Base-by-base conservation (phyloP, 2,888 invertebrate genomes). In the Catocala nupta region DNA sequence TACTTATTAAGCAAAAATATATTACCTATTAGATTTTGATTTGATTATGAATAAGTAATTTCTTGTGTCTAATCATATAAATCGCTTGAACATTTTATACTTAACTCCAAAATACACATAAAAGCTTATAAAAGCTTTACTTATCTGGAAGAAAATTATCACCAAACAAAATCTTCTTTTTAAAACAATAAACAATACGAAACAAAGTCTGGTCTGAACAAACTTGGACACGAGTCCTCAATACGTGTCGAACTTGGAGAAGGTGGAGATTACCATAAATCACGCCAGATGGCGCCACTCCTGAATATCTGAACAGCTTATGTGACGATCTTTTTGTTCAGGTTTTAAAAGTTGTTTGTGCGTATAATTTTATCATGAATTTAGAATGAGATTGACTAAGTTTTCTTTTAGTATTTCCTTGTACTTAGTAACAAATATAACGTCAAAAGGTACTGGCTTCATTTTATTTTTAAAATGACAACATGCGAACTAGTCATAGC, bases 201-300 rank as follows among this genome's bases (percentile, higher is more conserved):
- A 49, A n/a, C 34, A 48, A 49, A 6, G 34, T 49, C 7, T 50
- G 39, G 67, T 63, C 34, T 58, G 12, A 54, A 59, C 45, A 57
- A 67, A 63, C 49, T 65, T 51, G 55, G 9, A 56, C 42, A 60
- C 58, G 11, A 54, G 42, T 6, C n/a, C 16, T 77, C 77, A 73
- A 78, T 75, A 71, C 73, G 69, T 69, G 70, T 80, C 78, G 78
- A 77, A 68, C 73, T 67, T 45, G 54, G 39, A 60, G 63, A 70
- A 77, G 75, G 77, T 78, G 73, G 78, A 82, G 84, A 86, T 88
- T 84, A 84, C 68, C 88, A 88, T 88, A 88, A 85, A 85, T 87
- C 85, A 83, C 72, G 65, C 69, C 82, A 80, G 79, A 80, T 81
- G 76, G 81, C 66, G 64, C 68, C 67, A 68, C 78, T 75, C 71